phyloP scores from a whole-genome alignment of 2,888 invertebrate genomes.

The Epinotia demarniana region DNA sequence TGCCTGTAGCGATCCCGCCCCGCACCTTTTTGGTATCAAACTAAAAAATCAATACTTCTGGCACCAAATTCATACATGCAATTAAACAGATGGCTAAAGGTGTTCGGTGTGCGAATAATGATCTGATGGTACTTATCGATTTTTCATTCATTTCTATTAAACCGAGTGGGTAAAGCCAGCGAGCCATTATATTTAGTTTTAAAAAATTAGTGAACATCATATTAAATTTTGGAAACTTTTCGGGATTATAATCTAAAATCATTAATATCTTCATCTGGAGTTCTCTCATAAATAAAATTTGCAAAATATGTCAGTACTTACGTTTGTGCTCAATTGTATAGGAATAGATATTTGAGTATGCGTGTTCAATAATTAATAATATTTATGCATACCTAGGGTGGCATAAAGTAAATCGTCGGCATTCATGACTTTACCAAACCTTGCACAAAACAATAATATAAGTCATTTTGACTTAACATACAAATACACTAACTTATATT shows the following conservation, averaged over 20 bases:
- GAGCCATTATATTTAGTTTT: too few relatives aligned
- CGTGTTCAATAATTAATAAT: too few relatives aligned
- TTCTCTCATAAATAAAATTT: too few relatives aligned
- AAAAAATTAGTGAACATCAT: too few relatives aligned
- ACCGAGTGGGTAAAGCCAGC: too few relatives aligned
- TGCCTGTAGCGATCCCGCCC: slow-evolving; percentile 75
- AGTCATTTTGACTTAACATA: background rate
- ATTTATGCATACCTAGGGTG: too few relatives aligned
- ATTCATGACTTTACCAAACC: background rate
- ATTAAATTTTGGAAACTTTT: too few relatives aligned
- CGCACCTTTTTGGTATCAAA: slow-evolving; percentile 73
- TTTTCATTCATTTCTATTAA: background rate
- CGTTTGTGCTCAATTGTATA: background rate
- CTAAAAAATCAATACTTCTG: slow-evolving; percentile 64
- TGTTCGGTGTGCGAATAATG: slow-evolving; percentile 14
- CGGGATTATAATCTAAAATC: too few relatives aligned
- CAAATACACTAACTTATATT: background rate
- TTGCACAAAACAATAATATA: background rate
- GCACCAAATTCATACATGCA: slow-evolving; percentile 54
- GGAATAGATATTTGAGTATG: background rate
- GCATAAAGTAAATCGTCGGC: background rate
- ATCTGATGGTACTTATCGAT: slow-evolving; percentile 8
- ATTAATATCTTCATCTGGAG: too few relatives aligned
- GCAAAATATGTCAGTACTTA: background rate
- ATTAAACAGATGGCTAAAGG: slow-evolving; percentile 42